These are phyloP conservation scores for Caenorhabditis brenneri DNA, from an alignment of 1,140 invertebrate genomes.

Conservation along the genomic window DNA sequence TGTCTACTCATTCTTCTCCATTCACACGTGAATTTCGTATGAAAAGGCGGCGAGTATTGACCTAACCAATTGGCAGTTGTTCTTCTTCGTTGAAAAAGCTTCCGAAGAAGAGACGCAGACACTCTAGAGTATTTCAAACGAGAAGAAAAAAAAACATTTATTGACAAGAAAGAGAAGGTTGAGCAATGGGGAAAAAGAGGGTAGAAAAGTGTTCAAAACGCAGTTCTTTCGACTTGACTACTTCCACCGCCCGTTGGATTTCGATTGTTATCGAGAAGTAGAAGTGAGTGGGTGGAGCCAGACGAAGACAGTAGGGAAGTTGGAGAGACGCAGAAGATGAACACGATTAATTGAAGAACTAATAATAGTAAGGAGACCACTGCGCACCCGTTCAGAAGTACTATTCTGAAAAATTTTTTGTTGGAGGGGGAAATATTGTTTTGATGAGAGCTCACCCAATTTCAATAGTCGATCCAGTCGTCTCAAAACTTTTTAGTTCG, in stretches of 20 bases:
- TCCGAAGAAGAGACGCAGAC: neutral
- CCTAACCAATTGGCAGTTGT: neutral
- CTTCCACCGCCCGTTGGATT: neutral
- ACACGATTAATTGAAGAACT: conserved; percentile 9
- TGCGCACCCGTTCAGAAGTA: conserved; percentile 12
- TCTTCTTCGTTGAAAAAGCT: too few species aligned
- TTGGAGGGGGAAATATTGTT: neutral
- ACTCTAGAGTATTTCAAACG: neutral
- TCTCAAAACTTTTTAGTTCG: conserved; percentile 5
- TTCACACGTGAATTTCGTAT: neutral
- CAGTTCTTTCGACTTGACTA: conserved; percentile 12
- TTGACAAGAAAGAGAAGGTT: neutral
- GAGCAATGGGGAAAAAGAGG: neutral
- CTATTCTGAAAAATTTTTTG: neutral
- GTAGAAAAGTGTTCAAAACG: neutral
- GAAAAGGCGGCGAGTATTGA: neutral
- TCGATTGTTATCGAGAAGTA: conserved; percentile 28
- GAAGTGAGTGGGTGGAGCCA: neutral
- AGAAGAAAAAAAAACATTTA: neutral
- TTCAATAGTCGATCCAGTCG: neutral
- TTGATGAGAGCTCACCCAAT: neutral
- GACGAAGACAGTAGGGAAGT: neutral
- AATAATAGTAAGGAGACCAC: neutral
- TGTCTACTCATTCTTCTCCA: neutral
- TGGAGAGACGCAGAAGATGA: conserved; percentile 34